Evolutionary conservation across 2,113 vertebrate genomes (phyloP).

Genomic region (Oncorhynchus gorbuscha): DNA sequence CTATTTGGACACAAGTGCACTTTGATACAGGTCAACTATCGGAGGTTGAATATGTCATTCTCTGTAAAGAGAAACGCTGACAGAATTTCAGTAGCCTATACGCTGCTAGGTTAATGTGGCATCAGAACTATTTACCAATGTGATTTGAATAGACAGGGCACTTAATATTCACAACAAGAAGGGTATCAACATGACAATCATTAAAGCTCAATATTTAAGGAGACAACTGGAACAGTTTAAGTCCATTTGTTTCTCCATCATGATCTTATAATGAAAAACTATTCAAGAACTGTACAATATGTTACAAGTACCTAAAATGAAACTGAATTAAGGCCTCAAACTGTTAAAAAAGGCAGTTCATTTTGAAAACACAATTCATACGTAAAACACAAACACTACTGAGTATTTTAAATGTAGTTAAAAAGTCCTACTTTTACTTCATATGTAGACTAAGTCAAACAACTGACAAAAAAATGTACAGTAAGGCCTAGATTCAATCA

Average conservation of each 20-base stretch:
- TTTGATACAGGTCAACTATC: too few species aligned
- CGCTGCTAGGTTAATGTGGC: too few species aligned
- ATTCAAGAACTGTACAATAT: not conserved
- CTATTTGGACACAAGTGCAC: too few species aligned
- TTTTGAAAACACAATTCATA: not conserved
- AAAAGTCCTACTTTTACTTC: not conserved
- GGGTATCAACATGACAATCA: not conserved
- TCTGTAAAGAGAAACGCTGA: too few species aligned
- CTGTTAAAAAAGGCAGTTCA: not conserved
- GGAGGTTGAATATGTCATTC: too few species aligned
- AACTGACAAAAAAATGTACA: not conserved
- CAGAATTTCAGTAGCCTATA: too few species aligned
- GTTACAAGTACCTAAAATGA: not conserved
- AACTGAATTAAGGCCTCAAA: not conserved
- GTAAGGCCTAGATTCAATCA: too few species aligned
- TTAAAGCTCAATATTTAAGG: slow-evolving; percentile 14
- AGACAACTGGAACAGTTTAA: not conserved
- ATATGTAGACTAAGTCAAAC: not conserved
- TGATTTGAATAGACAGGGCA: not conserved
- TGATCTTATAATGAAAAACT: not conserved
- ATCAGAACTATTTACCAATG: too few species aligned
- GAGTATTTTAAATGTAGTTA: not conserved
- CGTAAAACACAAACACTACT: not conserved
- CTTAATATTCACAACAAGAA: not conserved
- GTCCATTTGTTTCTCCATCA: not conserved